Percentiles rank a stretch among this genome's conserved stretches.
Conservation (phyloP, 2,113 vertebrate genomes). For the Synchiropus splendidus region DNA sequence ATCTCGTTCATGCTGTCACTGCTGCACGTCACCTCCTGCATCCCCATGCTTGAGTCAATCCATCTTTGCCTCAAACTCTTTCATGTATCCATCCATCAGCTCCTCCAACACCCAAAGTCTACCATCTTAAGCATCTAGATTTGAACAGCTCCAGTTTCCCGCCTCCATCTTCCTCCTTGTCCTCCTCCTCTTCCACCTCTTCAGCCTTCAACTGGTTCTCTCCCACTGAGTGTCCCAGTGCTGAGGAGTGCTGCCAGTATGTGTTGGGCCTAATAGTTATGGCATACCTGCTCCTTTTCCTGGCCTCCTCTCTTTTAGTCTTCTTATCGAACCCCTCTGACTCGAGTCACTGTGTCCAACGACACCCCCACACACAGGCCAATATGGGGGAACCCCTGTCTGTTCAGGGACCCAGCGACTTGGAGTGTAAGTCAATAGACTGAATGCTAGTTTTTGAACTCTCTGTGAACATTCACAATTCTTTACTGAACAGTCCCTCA, state of each 20-base stretch:
- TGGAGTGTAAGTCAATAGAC: conserved; percentile 68
- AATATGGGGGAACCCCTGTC: conserved; percentile 29
- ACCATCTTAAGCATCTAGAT: conserved; percentile 15
- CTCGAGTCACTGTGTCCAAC: conserved; percentile 54
- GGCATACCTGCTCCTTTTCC: conserved; percentile 66
- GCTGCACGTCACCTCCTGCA: background rate
- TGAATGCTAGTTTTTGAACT: background rate
- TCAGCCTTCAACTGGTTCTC: conserved; percentile 57
- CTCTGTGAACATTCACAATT: background rate
- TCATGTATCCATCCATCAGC: conserved; percentile 8
- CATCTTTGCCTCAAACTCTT: background rate
- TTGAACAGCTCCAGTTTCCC: conserved; percentile 3
- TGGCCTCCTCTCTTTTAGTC: conserved; percentile 65
- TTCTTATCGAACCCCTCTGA: conserved; percentile 67
- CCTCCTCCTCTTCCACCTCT: conserved; percentile 49
- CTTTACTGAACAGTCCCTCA: too few relatives aligned
- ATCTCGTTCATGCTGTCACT: background rate
- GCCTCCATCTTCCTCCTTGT: conserved; percentile 1
- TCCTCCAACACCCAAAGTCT: conserved; percentile 11
- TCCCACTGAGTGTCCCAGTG: conserved; percentile 57
- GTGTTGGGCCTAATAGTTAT: conserved; percentile 60
- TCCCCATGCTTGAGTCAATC: background rate
- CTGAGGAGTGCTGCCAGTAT: conserved; percentile 62
- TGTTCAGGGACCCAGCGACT: conserved; percentile 50
- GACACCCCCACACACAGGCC: conserved; percentile 42